Conservation (phyloP, 1,140 invertebrate species). For the Anoplophora glabripennis region DNA sequence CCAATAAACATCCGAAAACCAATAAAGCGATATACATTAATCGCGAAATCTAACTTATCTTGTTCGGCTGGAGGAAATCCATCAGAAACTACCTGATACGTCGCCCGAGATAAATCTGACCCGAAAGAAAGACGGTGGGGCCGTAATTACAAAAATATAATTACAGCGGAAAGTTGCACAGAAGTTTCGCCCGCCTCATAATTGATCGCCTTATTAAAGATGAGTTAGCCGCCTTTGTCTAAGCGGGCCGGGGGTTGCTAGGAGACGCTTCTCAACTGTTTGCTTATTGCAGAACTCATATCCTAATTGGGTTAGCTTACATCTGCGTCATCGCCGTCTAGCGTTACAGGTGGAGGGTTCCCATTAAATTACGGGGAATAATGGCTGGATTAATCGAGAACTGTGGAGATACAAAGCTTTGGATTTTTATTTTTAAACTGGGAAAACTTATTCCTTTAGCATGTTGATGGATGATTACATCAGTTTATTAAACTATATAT, state of each 20-base stretch:
- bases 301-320: slow-evolving; percentile 49
- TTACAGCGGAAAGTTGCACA: slow-evolving; percentile 48
- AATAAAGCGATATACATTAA: too few relatives aligned
- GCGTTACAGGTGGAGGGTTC: slow-evolving; percentile 2
- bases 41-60: too few relatives aligned
- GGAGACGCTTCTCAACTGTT: slow-evolving; percentile 39
- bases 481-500: too few relatives aligned
- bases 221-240: slow-evolving; percentile 49
- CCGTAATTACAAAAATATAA: slow-evolving; percentile 48
- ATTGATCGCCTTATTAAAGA: slow-evolving; percentile 52
- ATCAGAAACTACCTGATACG: slow-evolving; percentile 29
- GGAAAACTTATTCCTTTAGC: too few relatives aligned
- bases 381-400: neutral
- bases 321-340: slow-evolving; percentile 41
- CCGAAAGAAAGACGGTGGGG: slow-evolving; percentile 34
- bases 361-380: neutral
- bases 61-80: too few relatives aligned
- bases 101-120: slow-evolving; percentile 36
- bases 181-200: slow-evolving; percentile 46
- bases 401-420: too few relatives aligned
- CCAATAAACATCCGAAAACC: too few relatives aligned
- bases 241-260: slow-evolving; percentile 35
- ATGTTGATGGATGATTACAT: too few relatives aligned
- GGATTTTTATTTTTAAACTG: too few relatives aligned
- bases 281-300: slow-evolving; percentile 49